Evolutionary conservation across 92 coral and sea anemone species (phyloP).

Genomic region (Actinernus sp.): DNA sequence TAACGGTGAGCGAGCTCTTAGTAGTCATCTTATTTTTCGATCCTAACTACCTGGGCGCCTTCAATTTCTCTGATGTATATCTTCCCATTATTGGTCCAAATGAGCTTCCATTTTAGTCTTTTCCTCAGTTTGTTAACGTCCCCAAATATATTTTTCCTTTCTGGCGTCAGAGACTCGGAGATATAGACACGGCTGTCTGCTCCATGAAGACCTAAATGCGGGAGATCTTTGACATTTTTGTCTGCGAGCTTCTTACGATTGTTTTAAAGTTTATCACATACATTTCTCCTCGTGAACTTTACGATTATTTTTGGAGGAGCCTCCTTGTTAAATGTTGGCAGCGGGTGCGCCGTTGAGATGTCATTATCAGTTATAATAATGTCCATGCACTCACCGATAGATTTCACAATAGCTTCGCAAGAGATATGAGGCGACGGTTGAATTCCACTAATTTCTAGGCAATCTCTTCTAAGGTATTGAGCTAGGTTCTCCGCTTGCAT

Average conservation of each 20-base stretch:
- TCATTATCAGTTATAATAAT: neutral
- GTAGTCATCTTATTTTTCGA: too few relatives aligned
- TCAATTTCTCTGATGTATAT: too few relatives aligned
- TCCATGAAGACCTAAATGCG: too few relatives aligned
- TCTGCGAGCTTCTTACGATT: conserved; percentile 18
- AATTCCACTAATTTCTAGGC: conserved; percentile 31
- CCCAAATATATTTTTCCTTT: conserved; percentile 26
- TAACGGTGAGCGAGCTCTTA: too few relatives aligned
- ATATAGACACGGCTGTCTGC: conserved; percentile 11
- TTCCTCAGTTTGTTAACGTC: conserved; percentile 11
- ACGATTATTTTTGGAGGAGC: conserved; percentile 30
- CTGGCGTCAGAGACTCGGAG: conserved; percentile 45
- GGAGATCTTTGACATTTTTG: conserved; percentile 8
- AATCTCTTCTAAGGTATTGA: conserved; percentile 41
- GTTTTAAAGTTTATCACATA: conserved; percentile 22
- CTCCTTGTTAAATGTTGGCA: conserved; percentile 20
- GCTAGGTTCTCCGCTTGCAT: conserved; percentile 49
- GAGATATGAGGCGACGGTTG: conserved; percentile 2
- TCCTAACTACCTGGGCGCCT: too few relatives aligned
- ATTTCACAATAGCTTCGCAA: conserved; percentile 19
- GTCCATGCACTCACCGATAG: conserved; percentile 14
- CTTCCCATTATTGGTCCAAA: conserved; percentile 51
- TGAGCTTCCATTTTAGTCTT: conserved; percentile 19
- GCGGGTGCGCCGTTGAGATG: conserved; percentile 24
- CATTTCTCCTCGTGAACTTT: conserved; percentile 36